A percentile compares a stretch with the other conserved stretches of the same genome.
Evolutionary conservation across 2,888 invertebrate species (phyloP).

Genomic region (Rhaphigaster nebulosa): DNA sequence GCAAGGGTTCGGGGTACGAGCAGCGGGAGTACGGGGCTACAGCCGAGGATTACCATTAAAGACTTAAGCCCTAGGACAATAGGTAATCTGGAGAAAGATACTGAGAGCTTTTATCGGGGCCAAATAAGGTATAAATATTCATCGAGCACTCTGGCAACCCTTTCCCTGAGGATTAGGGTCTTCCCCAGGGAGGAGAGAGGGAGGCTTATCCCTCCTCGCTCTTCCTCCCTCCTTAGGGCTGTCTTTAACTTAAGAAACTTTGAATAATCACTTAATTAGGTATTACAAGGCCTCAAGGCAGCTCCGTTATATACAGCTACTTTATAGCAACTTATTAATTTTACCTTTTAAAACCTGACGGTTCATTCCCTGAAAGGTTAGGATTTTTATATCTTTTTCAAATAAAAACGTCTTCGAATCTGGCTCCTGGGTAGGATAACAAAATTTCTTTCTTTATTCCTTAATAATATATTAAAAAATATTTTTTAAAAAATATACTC

Average conservation of each 20-base stretch:
- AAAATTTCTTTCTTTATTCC: too few relatives aligned
- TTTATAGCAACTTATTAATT: conserved; percentile 34
- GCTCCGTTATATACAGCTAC: conserved; percentile 42
- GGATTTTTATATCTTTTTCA: background rate
- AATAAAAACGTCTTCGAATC: too few relatives aligned
- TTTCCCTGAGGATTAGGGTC: conserved; percentile 55
- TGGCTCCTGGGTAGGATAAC: too few relatives aligned
- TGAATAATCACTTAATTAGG: conserved; percentile 60
- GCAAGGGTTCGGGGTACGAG: background rate
- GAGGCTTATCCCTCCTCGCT: background rate
- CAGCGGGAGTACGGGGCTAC: background rate
- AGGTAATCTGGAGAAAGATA: conserved; percentile 64
- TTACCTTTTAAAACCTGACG: conserved; percentile 32
- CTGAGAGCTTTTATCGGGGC: conserved; percentile 64
- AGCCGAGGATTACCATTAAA: conserved; percentile 53
- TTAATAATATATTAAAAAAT: too few relatives aligned
- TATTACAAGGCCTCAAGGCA: conserved; percentile 55
- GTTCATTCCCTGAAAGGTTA: background rate
- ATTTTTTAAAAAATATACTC: too few relatives aligned
- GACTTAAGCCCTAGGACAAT: conserved; percentile 60
- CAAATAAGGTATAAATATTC: conserved; percentile 66
- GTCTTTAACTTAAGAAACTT: conserved; percentile 59
- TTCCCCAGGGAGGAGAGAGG: conserved; percentile 53
- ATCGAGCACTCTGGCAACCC: conserved; percentile 63
- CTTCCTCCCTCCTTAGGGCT: background rate